Conservation (phyloP, 2,797 vertebrate species). For the Nyctibius grandis region DNA sequence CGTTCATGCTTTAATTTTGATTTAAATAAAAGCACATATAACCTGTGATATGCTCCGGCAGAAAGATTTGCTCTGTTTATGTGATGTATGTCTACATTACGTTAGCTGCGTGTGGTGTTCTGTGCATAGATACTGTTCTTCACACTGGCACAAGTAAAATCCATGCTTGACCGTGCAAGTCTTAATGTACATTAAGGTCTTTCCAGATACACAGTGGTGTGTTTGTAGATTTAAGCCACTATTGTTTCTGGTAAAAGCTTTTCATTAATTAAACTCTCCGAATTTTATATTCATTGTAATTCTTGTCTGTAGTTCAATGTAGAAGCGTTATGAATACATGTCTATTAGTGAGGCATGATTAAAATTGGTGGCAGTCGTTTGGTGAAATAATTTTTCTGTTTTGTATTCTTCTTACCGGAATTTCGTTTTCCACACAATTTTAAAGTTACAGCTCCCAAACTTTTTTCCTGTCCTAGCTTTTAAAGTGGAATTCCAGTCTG, state of each 20-base stretch:
- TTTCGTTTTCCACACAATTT: rapidly evolving
- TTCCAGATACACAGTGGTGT: not conserved
- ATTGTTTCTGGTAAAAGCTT: not conserved
- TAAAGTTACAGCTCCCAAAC: not conserved
- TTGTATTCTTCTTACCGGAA: not conserved
- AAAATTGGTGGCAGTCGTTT: not conserved
- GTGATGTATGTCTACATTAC: not conserved
- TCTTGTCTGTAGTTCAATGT: not conserved
- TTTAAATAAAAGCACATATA: not conserved
- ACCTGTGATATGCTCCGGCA: too few relatives aligned
- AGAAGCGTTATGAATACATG: not conserved
- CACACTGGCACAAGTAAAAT: not conserved
- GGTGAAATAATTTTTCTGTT: not conserved
- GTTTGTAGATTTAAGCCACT: not conserved
- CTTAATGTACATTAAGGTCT: rapidly evolving
- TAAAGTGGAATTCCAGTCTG: not conserved
- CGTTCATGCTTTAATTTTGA: not conserved
- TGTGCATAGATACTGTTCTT: not conserved
- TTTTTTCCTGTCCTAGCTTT: not conserved
- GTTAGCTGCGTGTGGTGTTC: not conserved
- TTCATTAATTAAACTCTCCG: not conserved
- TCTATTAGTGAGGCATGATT: not conserved
- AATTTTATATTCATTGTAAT: not conserved
- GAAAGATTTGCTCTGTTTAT: not conserved
- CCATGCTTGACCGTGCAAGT: not conserved